Base-by-base conservation (phyloP, 2,888 invertebrate genomes). In the Lobophora halterata region DNA sequence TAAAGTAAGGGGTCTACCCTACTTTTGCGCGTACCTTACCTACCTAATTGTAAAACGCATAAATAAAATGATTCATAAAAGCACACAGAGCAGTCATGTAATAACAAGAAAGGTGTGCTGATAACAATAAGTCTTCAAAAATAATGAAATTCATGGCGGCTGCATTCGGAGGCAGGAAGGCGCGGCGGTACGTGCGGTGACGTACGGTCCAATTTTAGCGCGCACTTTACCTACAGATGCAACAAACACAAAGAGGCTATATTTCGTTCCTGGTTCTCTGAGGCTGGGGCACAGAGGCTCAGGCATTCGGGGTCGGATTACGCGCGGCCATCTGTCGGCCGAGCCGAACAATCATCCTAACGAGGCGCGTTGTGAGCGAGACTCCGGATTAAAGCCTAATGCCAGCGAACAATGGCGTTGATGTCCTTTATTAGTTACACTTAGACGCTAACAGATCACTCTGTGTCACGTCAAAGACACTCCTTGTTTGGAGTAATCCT, bases 171-270 rank as follows among this genome's bases (percentile, higher is more conserved):
- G 68, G 65, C 63, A 68, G 55, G 67, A 34, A n/a, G 71, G 71
- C 72, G 74, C 71, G 65, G 64, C 57, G 65, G 73, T 77, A 80
- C 71, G 69, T 75, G 77, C 77, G 70, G 73, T 51, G 47, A 51
- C 44, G 50, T 44, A 50, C 44, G 40, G 46, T 56, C 82, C 82
- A 82, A 85, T 82, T 85, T 79, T 68, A 72, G 81, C 70, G 68
- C 69, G 74, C 83, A 82, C 83, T 82, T 83, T 83, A 86, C 85
- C 86, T 85, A 83, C 86, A 86, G 82, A 85, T 86, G 86, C 83
- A 85, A 78, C 82, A 76, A 77, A 79, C 76, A 85, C 81, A 85
- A 86, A 85, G 83, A 83, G 80, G 79, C 66, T 73, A 76, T 75
- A 75, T 78, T 73, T 71, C n/a, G n/a, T n/a, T n/a, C n/a, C n/a